Base-by-base conservation (phyloP, 1,140 invertebrate genomes). In the Sitodiplosis mosellana region DNA sequence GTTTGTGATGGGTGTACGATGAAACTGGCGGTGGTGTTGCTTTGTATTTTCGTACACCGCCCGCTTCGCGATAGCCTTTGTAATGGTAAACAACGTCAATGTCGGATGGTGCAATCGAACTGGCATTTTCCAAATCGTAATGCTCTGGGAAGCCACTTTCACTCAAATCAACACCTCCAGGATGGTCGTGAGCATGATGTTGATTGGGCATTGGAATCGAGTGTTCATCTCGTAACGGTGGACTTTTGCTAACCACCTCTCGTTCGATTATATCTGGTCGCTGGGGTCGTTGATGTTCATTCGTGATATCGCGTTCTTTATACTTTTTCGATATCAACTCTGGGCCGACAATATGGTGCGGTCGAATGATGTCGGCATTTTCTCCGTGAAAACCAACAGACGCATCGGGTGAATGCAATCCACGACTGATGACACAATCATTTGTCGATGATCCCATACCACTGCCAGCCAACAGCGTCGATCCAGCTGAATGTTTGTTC, bases 51-150 rank as follows among this genome's bases (percentile, higher is more conserved):
- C 85, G 65, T 49, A 87, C 76, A 14, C 87, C 86, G 12, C 73
- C 74, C 1, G 74, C 76, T 61, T 87, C 81, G 60, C 87, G 65
- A 67, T 86, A 84, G 52, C 91, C 87, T 70, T 94, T 93, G 61
- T 96, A 96, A 62, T 96, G 91, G 57, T 92, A 92, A 1, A 93
- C 87, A 50, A 96, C 88, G 59, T 96, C 92, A 51, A 95, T 94
- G 63, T 96, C 93, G 11, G 89, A 93, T 0, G 93, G 91, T 1
- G 93, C 93, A 53, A 97, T 95, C 1, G 88, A 93, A 61, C 89
- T 93, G 1, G 91, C 89, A 66, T 96, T 96, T 65, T 97, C 92
- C 46, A 97, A 67, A 63, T 97, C 92, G 58, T 97, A 96, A 60
- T 93, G 91, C 61, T 96, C 92, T 0, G 90, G 89, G 52, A 85